Evolutionary conservation across 2,797 vertebrate species (phyloP), one percentile per base, ranked within the genome.

Genomic region (Bovichtus diacanthus): DNA sequence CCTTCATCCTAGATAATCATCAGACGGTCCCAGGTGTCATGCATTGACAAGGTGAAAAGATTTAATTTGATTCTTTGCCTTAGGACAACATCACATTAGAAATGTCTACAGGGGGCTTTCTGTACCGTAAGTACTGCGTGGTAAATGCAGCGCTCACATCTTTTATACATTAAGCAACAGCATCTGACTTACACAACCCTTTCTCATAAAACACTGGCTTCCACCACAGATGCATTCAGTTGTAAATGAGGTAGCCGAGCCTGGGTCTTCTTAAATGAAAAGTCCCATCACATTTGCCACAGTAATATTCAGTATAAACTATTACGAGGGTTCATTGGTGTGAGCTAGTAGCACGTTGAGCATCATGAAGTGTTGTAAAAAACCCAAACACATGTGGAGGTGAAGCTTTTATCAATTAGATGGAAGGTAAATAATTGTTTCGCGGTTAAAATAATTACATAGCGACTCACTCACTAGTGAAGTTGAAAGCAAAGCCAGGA

Each of bases 361-460:
- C 78, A 78, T 81, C 85, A 78, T 19, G 7, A 49, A 51, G 56
- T 67, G 76, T 77, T 64, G 75, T 82, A 76, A 84, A 70, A 85
- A 74, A n/a, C 39, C 43, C 29, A 36, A 63, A 87, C 73, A 80
- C 78, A 87, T 82, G 68, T 77, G 80, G 76, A 80, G 64, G 63
- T 75, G 60, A 87, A 69, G 70, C 73, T 85, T 87, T 89, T 82
- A 83, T 88, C 84, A 87, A 66, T 90, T 81, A 76, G 50, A 78
- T 51, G 39, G 78, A 87, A 87, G 80, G 81, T 84, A 81, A 93
- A 89, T 91, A 78, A 89, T 83, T 87, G 83, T 82, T 79, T 72
- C 36, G 71, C 10, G 80, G 86, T 84, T 21, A 64, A 44, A 80
- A 85, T 90, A 85, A 90, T 92, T 80, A 76, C 84, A 82, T 71